Evolutionary conservation across 2,113 vertebrate genomes (phyloP).

Genomic region (Herpetotheres cachinnans): DNA sequence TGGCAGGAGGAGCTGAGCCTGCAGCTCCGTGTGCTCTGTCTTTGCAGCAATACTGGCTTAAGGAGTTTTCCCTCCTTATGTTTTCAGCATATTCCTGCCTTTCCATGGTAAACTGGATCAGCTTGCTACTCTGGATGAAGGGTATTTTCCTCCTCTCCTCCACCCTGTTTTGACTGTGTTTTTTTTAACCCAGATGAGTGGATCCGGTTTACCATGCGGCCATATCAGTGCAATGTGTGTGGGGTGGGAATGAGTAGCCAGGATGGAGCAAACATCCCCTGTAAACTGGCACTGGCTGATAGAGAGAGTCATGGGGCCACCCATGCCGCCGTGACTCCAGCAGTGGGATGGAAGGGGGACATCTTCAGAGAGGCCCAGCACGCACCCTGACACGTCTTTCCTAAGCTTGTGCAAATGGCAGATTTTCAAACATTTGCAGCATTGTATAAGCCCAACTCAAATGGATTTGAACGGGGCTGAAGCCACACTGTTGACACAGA

Average conservation of each 20-base stretch:
- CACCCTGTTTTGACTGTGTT: neutral
- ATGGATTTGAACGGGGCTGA: neutral
- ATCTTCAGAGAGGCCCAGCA: neutral
- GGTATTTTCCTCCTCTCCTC: neutral
- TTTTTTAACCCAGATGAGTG: neutral
- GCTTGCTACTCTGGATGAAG: neutral
- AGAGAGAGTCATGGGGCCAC: accelerated
- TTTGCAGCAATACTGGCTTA: neutral
- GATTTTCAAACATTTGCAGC: neutral
- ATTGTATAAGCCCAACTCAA: neutral
- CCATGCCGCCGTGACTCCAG: neutral
- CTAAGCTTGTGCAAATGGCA: neutral
- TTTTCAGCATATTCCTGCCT: neutral
- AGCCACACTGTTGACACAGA: neutral
- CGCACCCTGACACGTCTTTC: neutral
- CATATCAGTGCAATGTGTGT: accelerated
- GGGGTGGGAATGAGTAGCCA: neutral
- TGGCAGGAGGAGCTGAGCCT: neutral
- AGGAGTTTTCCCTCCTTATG: neutral
- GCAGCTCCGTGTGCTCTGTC: neutral
- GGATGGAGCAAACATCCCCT: neutral
- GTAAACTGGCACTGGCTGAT: neutral
- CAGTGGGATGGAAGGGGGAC: neutral
- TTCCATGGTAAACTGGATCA: neutral
- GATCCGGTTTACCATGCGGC: neutral